phyloP scores from a whole-genome alignment of 2,888 invertebrate species.

The Synergus umbraculus region DNA sequence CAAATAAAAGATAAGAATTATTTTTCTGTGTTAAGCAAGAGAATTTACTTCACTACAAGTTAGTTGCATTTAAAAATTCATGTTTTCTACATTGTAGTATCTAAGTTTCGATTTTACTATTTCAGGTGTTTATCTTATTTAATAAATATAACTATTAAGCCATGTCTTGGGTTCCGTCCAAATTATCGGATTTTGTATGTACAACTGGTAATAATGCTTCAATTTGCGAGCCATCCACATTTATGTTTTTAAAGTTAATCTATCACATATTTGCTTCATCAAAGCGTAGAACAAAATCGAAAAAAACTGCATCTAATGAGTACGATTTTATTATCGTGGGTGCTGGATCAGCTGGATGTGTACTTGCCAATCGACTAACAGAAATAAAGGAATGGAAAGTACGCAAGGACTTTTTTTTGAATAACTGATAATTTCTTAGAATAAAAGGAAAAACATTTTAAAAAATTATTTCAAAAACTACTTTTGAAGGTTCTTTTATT shows the following conservation, averaged over 20 bases:
- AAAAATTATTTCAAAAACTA: too few relatives aligned
- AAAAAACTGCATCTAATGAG: slow-evolving; percentile 71
- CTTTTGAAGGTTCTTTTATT: slow-evolving; percentile 41
- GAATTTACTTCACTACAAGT: neutral
- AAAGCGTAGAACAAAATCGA: slow-evolving; percentile 67
- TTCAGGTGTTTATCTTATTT: neutral
- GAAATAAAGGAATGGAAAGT: slow-evolving; percentile 89
- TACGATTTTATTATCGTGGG: slow-evolving; percentile 92
- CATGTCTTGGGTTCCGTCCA: slow-evolving; percentile 80
- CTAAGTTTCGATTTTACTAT: neutral
- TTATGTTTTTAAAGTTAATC: slow-evolving; percentile 81
- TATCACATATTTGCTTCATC: slow-evolving; percentile 81
- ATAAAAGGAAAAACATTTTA: neutral
- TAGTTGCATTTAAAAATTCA: neutral
- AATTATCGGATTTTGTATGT: slow-evolving; percentile 79
- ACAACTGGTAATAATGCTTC: slow-evolving; percentile 79
- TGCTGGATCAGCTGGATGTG: slow-evolving; percentile 91
- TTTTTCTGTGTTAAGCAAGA: neutral
- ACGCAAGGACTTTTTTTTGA: slow-evolving; percentile 3
- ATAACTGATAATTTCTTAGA: neutral
- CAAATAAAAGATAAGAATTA: neutral
- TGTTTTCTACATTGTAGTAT: neutral
- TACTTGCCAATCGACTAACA: slow-evolving; percentile 88
- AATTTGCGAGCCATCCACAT: slow-evolving; percentile 81
- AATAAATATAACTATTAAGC: neutral